Evolutionary conservation across 2,888 invertebrate species (phyloP).

Genomic region (Tipula confusa): DNA sequence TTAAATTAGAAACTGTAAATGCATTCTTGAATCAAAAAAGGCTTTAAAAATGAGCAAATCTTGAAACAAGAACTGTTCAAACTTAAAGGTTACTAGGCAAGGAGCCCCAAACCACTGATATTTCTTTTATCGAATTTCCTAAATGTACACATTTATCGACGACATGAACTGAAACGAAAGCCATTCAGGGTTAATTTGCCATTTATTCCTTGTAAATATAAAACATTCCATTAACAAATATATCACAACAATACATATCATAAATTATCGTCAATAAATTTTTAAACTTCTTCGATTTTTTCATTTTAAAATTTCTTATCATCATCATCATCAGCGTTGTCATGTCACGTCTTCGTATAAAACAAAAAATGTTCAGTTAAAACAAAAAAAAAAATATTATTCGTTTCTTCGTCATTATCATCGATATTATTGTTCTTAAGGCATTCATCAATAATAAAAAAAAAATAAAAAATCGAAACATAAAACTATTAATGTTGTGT

Average conservation of each 20-base stretch:
- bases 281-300: not conserved
- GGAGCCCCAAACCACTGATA: no score
- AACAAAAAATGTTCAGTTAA: not conserved
- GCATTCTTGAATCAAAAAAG: no score
- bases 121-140: no score
- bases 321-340: not conserved
- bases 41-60: no score
- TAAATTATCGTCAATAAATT: slow-evolving; percentile 1
- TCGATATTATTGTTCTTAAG: not conserved
- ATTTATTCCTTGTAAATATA: not conserved
- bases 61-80: no score
- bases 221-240: slow-evolving; percentile 3
- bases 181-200: not conserved
- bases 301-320: not conserved
- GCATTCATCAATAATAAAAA: not conserved
- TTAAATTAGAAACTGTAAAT: no score
- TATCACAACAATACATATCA: not conserved
- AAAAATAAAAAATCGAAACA: no score
- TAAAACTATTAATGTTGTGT: not conserved
- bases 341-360: not conserved
- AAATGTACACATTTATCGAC: not conserved
- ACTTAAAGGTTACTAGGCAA: no score
- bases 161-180: not conserved
- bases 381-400: not conserved
- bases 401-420: not conserved